Evolutionary conservation across 1,140 invertebrate genomes (phyloP).

Genomic region (Neodiprion virginianus): DNA sequence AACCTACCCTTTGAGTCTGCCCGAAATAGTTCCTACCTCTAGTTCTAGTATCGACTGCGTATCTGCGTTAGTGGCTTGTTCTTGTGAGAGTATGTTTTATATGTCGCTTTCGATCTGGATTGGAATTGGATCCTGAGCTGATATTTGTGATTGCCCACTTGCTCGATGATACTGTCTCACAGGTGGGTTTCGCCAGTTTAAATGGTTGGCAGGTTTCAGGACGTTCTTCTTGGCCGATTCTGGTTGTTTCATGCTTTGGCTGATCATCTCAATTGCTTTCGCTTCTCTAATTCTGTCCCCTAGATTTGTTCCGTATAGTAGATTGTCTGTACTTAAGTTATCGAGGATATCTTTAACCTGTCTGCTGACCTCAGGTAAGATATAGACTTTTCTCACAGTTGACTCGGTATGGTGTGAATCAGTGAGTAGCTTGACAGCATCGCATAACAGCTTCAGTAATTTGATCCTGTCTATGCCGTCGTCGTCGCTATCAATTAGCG

Average conservation of each 20-base stretch:
- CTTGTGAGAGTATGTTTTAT: neutral
- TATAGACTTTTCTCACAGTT: constrained; percentile 9
- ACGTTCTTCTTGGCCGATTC: neutral
- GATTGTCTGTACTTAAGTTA: constrained; percentile 10
- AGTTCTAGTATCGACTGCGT: too few relatives aligned
- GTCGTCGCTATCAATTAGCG: neutral
- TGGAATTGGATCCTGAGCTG: neutral
- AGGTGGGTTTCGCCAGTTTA: neutral
- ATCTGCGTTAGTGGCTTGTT: neutral
- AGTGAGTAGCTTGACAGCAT: constrained; percentile 17
- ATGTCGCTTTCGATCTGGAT: neutral
- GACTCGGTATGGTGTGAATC: constrained; percentile 12
- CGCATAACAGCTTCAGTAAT: neutral
- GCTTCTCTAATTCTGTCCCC: constrained; percentile 21
- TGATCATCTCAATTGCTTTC: constrained; percentile 11
- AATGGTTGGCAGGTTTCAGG: neutral
- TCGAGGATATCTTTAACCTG: constrained; percentile 16
- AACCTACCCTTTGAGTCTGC: too few relatives aligned
- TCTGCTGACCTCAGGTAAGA: constrained; percentile 10
- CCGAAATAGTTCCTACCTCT: too few relatives aligned
- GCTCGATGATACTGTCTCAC: neutral
- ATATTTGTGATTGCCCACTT: neutral
- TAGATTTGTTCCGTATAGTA: constrained; percentile 16
- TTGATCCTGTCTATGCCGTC: constrained; percentile 11
- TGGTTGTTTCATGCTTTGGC: constrained; percentile 9